Evolutionary conservation across 2,888 invertebrate species (phyloP).

Genomic region (Pherbina coryleti): DNA sequence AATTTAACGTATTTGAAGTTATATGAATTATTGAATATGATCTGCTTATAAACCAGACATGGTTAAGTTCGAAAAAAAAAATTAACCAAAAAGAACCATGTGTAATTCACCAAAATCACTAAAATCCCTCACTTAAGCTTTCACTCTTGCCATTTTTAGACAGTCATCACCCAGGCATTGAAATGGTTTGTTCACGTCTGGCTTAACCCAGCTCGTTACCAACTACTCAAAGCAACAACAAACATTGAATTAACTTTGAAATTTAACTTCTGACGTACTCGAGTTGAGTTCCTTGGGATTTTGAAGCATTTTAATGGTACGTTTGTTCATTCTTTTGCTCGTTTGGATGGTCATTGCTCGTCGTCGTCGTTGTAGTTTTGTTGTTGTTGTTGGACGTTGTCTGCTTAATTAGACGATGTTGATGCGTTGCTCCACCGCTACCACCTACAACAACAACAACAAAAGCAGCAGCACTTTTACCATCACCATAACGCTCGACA

Average conservation of each 20-base stretch:
- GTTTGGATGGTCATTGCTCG: background rate
- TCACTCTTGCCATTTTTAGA: no score
- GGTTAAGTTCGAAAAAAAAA: no score
- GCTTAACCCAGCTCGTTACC: background rate
- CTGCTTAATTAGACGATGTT: slow-evolving; percentile 45
- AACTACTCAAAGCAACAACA: background rate
- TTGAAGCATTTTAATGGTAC: slow-evolving; percentile 13
- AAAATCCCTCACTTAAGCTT: no score
- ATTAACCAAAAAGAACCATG: no score
- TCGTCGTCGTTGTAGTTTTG: background rate
- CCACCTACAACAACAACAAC: slow-evolving; percentile 41
- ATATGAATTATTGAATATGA: no score
- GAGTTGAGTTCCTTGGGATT: slow-evolving; percentile 19
- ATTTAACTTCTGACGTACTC: slow-evolving; percentile 22
- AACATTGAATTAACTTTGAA: slow-evolving; percentile 19
- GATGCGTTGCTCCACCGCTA: slow-evolving; percentile 10
- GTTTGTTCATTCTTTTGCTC: background rate
- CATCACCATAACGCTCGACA: background rate
- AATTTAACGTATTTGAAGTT: no score
- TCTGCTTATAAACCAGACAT: no score
- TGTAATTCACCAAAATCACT: no score
- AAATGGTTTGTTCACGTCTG: no score
- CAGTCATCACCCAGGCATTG: no score
- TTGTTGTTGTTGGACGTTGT: slow-evolving; percentile 17
- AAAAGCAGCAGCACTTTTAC: slow-evolving; percentile 4